These are phyloP conservation scores for Ariolimax columbianus DNA, from an alignment of 2,888 invertebrate genomes.

Conservation along the genomic window DNA sequence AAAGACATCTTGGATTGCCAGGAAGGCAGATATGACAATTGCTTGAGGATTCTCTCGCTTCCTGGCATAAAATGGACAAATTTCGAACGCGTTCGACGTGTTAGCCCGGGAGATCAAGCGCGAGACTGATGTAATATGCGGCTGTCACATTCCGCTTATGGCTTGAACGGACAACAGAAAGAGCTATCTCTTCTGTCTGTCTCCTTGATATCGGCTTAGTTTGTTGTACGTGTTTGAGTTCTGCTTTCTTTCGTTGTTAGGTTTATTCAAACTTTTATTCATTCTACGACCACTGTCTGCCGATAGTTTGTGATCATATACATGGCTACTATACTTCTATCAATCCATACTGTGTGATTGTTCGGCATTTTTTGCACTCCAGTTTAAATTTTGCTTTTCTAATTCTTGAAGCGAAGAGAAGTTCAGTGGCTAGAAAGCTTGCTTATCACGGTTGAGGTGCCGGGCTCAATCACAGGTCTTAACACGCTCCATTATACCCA, in stretches of 20 bases:
- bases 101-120: neutral
- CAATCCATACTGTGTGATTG: too few species aligned
- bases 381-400: too few species aligned
- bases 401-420: too few species aligned
- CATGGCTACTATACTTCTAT: too few species aligned
- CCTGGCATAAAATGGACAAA: neutral
- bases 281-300: too few species aligned
- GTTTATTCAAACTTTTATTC: neutral
- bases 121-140: slow-evolving; percentile 21
- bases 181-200: neutral
- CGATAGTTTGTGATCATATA: too few species aligned
- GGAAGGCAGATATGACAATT: slow-evolving; percentile 6
- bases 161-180: neutral
- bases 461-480: too few species aligned
- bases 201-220: neutral
- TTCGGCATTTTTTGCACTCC: too few species aligned
- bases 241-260: neutral
- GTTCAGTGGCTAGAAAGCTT: too few species aligned
- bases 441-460: too few species aligned
- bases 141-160: neutral
- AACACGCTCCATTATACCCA: too few species aligned
- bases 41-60: neutral
- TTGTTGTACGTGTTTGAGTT: neutral
- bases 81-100: neutral
- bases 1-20: neutral